These are phyloP conservation scores for Melanargia galathea DNA, from an alignment of 2,888 invertebrate genomes.

Conservation along the genomic window DNA sequence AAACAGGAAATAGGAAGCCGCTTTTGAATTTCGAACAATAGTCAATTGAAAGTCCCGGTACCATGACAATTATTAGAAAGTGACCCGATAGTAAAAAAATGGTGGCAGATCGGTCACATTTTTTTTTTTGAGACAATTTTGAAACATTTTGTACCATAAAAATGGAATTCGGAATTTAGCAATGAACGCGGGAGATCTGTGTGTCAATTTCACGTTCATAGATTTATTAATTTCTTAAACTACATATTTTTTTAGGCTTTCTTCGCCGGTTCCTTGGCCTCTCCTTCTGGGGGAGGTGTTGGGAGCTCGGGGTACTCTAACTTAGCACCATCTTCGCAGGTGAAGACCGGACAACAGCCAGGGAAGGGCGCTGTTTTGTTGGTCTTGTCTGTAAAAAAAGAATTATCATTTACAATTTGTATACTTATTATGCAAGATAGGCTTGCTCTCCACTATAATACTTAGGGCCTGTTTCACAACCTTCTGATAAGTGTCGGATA, in stretches of 20 bases:
- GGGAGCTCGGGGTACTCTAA: constrained; percentile 92
- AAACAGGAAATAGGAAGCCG: constrained; percentile 65
- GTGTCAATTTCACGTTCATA: constrained; percentile 23
- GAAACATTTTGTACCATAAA: constrained; percentile 12
- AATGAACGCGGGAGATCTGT: constrained; percentile 29
- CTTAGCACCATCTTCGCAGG: constrained; percentile 92
- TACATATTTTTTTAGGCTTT: constrained; percentile 61
- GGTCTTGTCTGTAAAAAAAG: constrained; percentile 85
- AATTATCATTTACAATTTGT: constrained; percentile 27
- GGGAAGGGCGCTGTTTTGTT: constrained; percentile 95
- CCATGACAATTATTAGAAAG: constrained; percentile 47
- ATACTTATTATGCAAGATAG: too few relatives aligned
- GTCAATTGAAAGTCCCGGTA: constrained; percentile 42
- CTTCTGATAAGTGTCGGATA: too few relatives aligned
- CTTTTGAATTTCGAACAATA: constrained; percentile 49
- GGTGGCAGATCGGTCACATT: not conserved
- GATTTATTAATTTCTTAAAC: constrained; percentile 19
- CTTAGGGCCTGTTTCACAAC: too few relatives aligned
- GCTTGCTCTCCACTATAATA: too few relatives aligned
- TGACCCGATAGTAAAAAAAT: constrained; percentile 22
- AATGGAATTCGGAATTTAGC: constrained; percentile 13
- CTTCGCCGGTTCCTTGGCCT: constrained; percentile 64
- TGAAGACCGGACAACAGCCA: constrained; percentile 91
- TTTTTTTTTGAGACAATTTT: constrained; percentile 1
- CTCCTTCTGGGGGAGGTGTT: constrained; percentile 68